These are phyloP conservation scores for Enchytraeus crypticus DNA, from an alignment of 2,888 invertebrate genomes.

Conservation along the genomic window DNA sequence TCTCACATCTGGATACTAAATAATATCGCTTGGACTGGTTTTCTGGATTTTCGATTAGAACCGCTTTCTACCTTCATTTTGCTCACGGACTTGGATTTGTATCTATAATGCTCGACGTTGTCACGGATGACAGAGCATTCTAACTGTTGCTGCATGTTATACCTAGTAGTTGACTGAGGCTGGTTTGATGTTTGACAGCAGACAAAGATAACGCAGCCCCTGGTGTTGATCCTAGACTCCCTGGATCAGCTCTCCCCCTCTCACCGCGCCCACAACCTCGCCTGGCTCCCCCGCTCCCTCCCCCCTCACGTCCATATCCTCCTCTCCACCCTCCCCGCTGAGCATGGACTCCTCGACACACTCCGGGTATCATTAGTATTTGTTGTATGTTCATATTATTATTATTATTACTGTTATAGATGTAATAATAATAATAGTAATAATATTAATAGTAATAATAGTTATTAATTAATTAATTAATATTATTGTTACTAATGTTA, in stretches of 20 bases:
- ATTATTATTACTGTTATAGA: too few species aligned
- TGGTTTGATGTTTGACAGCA: conserved; percentile 14
- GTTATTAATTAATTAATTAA: too few species aligned
- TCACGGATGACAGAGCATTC: not conserved
- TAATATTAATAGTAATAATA: too few species aligned
- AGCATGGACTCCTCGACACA: conserved; percentile 29
- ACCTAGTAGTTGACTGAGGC: not conserved
- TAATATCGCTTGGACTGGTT: too few species aligned
- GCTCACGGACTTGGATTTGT: too few species aligned
- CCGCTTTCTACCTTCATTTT: too few species aligned
- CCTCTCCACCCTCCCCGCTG: conserved; percentile 28
- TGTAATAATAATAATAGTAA: too few species aligned
- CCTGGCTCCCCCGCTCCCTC: conserved; percentile 29
- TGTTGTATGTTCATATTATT: too few species aligned
- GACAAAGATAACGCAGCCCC: conserved; percentile 21
- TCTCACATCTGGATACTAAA: too few species aligned
- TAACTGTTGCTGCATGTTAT: not conserved
- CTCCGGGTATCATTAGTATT: too few species aligned
- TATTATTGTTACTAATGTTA: too few species aligned
- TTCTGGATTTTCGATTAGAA: too few species aligned
- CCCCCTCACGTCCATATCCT: conserved; percentile 28
- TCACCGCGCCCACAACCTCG: conserved; percentile 27
- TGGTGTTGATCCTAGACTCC: conserved; percentile 32
- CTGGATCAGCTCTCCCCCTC: conserved; percentile 30
- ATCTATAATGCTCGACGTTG: not conserved